phyloP scores from a whole-genome alignment of 2,888 invertebrate species.

The Boloria euphrosyne region DNA sequence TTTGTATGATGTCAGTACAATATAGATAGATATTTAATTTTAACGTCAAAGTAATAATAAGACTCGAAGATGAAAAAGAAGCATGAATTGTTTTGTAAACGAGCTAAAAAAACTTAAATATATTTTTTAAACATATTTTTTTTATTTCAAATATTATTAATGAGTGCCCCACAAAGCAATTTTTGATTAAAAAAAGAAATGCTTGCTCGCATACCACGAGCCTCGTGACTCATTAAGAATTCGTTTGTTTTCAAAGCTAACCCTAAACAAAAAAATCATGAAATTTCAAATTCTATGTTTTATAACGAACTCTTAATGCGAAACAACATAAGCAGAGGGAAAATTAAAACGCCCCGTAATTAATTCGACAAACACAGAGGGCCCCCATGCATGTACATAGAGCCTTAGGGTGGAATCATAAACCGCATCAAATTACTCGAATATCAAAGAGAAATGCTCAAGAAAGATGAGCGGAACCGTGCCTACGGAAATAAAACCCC shows the following conservation, averaged over 20 bases:
- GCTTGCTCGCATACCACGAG: slow-evolving; percentile 43
- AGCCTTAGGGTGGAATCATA: slow-evolving; percentile 44
- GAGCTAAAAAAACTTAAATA: not conserved
- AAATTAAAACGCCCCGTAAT: slow-evolving; percentile 66
- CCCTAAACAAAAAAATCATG: slow-evolving; percentile 50
- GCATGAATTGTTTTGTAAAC: slow-evolving; percentile 13
- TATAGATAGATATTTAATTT: not conserved
- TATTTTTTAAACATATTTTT: no score
- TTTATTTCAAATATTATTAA: not conserved
- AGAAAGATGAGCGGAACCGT: slow-evolving; percentile 53
- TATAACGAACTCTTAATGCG: slow-evolving; percentile 57
- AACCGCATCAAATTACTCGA: slow-evolving; percentile 54
- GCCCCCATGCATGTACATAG: slow-evolving; percentile 40
- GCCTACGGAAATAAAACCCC: slow-evolving; percentile 58
- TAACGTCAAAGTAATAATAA: no score
- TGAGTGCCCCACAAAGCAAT: slow-evolving; percentile 22
- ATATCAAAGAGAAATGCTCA: slow-evolving; percentile 54
- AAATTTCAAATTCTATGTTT: slow-evolving; percentile 51
- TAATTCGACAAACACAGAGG: slow-evolving; percentile 65
- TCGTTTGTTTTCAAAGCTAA: slow-evolving; percentile 52
- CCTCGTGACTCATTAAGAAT: slow-evolving; percentile 59
- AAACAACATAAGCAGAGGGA: slow-evolving; percentile 48
- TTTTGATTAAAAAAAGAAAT: slow-evolving; percentile 43
- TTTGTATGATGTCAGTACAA: not conserved
- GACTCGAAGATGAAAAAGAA: not conserved